phyloP scores from a whole-genome alignment of 2,888 invertebrate species.

The Cheilosia impressa region DNA sequence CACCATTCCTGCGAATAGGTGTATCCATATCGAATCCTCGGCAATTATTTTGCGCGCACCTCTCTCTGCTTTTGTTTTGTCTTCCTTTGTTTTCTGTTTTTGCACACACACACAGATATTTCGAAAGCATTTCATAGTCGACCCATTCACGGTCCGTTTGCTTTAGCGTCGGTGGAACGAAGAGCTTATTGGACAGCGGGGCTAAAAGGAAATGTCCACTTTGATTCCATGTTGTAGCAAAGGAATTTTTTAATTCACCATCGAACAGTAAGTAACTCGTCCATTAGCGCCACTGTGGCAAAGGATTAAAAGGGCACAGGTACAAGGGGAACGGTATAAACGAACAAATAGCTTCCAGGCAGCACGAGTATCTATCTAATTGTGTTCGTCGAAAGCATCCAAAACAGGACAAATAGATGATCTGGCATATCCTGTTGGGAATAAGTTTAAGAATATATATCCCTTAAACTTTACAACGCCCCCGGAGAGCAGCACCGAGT shows the following conservation, averaged over 20 bases:
- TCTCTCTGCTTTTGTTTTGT: background rate
- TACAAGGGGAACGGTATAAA: conserved; percentile 28
- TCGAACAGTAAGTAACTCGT: conserved; percentile 47
- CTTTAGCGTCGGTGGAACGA: background rate
- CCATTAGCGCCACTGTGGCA: conserved; percentile 4
- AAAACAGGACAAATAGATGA: conserved; percentile 59
- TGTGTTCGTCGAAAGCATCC: conserved; percentile 50
- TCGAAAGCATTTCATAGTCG: background rate
- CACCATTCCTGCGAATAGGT: background rate
- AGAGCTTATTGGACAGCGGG: conserved; percentile 1
- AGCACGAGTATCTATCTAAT: conserved; percentile 56
- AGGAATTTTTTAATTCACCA: conserved; percentile 55
- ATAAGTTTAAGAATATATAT: conserved; percentile 32
- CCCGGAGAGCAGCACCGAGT: conserved; percentile 2
- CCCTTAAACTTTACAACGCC: conserved; percentile 37
- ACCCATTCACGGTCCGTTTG: background rate
- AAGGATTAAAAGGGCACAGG: conserved; percentile 31
- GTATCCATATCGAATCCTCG: conserved; percentile 17
- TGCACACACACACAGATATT: conserved; percentile 32
- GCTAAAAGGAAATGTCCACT: conserved; percentile 49
- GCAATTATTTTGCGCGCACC: conserved; percentile 25
- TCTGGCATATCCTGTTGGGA: conserved; percentile 56
- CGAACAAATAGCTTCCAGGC: conserved; percentile 45
- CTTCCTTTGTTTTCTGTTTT: background rate
- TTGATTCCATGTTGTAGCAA: conserved; percentile 47